Evolutionary conservation across 2,113 vertebrate species (phyloP).

Genomic region (Trematocara stigmaticum): DNA sequence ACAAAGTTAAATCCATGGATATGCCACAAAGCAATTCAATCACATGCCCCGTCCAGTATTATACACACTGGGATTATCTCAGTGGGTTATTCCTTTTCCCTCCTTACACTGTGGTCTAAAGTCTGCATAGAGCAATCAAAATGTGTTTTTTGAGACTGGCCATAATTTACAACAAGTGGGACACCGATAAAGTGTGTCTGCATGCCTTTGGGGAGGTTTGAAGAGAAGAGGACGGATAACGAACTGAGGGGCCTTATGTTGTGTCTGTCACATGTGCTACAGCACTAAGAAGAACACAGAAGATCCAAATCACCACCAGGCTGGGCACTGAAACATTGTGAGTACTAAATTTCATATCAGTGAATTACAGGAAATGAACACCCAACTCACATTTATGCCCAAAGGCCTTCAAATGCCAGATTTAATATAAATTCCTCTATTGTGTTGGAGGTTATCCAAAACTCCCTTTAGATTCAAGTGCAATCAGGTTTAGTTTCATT

Average conservation of each 20-base stretch:
- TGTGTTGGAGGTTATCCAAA: neutral
- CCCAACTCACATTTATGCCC: neutral
- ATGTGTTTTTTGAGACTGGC: constrained; percentile 25
- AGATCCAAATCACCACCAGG: neutral
- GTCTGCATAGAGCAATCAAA: constrained; percentile 31
- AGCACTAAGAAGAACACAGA: neutral
- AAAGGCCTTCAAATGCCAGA: neutral
- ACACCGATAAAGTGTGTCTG: constrained; percentile 38
- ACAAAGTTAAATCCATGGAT: neutral
- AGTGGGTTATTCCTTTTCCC: neutral
- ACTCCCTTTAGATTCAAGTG: constrained; percentile 42
- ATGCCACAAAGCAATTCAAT: neutral
- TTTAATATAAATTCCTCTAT: neutral
- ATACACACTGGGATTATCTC: neutral
- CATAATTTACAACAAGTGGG: constrained; percentile 40
- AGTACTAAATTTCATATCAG: neutral
- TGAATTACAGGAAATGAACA: neutral
- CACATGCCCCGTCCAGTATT: neutral
- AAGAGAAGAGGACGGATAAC: neutral
- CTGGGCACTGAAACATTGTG: neutral
- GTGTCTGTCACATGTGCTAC: neutral
- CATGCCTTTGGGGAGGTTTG: constrained; percentile 5
- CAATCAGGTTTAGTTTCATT: constrained; percentile 45
- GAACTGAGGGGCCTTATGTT: neutral
- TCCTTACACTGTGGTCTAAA: neutral